Base-by-base conservation (phyloP, 2,888 invertebrate species). In the Thalpophila matura region DNA sequence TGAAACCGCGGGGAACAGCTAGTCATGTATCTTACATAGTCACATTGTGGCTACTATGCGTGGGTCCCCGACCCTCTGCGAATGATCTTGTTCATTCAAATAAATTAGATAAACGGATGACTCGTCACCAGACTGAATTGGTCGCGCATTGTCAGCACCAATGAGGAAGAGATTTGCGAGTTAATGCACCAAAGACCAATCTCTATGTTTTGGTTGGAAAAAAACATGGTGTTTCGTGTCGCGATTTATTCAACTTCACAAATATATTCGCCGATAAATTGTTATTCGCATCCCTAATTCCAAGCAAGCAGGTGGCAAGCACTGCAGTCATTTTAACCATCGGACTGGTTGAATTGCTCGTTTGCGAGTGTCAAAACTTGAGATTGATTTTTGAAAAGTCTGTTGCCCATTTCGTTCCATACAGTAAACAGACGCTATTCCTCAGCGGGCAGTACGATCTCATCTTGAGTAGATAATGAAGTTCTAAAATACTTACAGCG, bases 401-500 rank as follows among this genome's bases (percentile, higher is more conserved):
- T n/a, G n/a, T n/a, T n/a, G n/a, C n/a, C n/a, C n/a, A n/a, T n/a
- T n/a, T n/a, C n/a, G n/a, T n/a, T n/a, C n/a, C 95, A 46, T 88
- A 95, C 7, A 95, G 77, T 0, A 92, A 86, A 49, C 95, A 95
- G 7, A 95, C 89, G 1, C 80, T 81, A 33, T 89, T 84, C 22
- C 91, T 90, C 1, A 85, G 80, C 0, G 89, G 85, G 57, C 95
- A 95, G 81, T 92, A 92, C 86, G 95, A 88, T 72, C 87, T 83
- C 53, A 95, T 82, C 56, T 93, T 93, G 0, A 88, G 84, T 12
- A 92, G 75, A n/a, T n/a, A n/a, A n/a, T n/a, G n/a, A n/a, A n/a
- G n/a, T n/a, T n/a, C n/a, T n/a, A n/a, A n/a, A n/a, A n/a, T 43
- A 88, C 92, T 89, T 74, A 95, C 95, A 69, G 91, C 89, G 29